Percentiles rank a stretch among this genome's conserved stretches.
Evolutionary conservation across 2,797 vertebrate genomes (phyloP).

Genomic region (Phalanger gymnotis): DNA sequence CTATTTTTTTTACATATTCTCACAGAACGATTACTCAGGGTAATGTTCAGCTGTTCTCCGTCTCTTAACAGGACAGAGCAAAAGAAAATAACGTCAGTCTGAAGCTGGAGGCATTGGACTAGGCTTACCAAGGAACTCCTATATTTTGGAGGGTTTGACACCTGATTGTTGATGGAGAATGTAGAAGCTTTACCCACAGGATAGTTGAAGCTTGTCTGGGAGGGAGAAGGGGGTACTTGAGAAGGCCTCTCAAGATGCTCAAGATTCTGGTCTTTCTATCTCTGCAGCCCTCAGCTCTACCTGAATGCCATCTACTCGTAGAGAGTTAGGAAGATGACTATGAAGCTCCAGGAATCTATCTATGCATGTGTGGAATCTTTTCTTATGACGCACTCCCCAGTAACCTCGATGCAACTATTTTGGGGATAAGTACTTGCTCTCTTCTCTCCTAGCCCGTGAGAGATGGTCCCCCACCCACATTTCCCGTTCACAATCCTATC

Average conservation of each 20-base stretch:
- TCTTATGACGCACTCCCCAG: not conserved
- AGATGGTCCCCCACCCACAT: not conserved
- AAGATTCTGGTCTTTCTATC: not conserved
- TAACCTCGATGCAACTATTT: not conserved
- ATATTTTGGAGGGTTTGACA: not conserved
- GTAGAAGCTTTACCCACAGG: not conserved
- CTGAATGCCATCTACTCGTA: not conserved
- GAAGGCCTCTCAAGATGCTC: not conserved
- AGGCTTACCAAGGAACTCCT: not conserved
- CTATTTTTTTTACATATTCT: not conserved
- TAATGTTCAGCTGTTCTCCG: not conserved
- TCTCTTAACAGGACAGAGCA: not conserved
- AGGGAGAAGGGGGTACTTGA: not conserved
- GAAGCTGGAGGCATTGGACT: too few relatives aligned
- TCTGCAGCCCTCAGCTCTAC: not conserved
- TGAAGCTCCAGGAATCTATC: not conserved
- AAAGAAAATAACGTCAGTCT: not conserved
- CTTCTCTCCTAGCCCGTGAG: not conserved
- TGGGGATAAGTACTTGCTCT: not conserved
- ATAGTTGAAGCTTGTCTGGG: not conserved
- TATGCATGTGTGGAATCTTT: not conserved
- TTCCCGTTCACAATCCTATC: constrained; percentile 54
- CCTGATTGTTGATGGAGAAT: not conserved
- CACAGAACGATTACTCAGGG: not conserved
- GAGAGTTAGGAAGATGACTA: not conserved